These are phyloP conservation scores for Eurystomus gularis DNA, from an alignment of 2,113 vertebrate genomes.

Conservation along the genomic window DNA sequence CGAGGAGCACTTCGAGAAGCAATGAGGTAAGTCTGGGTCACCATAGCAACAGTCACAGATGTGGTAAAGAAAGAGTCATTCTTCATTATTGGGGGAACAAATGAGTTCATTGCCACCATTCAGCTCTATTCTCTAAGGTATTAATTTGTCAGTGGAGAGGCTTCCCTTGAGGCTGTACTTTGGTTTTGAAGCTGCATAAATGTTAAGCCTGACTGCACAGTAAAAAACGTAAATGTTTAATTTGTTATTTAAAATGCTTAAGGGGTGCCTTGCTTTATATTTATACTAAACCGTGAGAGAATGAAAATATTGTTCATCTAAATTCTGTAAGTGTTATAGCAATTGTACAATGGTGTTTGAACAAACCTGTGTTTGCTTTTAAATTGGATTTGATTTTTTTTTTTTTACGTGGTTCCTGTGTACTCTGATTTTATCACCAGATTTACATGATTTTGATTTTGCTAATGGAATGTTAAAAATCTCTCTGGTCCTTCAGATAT, in stretches of 20 bases:
- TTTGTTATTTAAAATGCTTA: slow-evolving; percentile 84
- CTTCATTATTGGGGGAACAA: slow-evolving; percentile 93
- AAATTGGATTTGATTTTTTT: slow-evolving; percentile 75
- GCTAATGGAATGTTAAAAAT: neutral
- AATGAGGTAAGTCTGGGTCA: slow-evolving; percentile 89
- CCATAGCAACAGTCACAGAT: slow-evolving; percentile 92
- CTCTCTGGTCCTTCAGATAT: neutral
- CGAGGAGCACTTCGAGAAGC: slow-evolving; percentile 91
- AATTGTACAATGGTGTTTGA: slow-evolving; percentile 37
- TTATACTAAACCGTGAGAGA: slow-evolving; percentile 80
- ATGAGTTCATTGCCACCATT: slow-evolving; percentile 92
- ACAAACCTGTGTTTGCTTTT: slow-evolving; percentile 55
- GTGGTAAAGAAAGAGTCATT: slow-evolving; percentile 89
- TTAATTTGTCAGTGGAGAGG: slow-evolving; percentile 88
- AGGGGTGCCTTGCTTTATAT: slow-evolving; percentile 82
- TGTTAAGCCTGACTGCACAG: slow-evolving; percentile 84
- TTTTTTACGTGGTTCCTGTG: slow-evolving; percentile 42
- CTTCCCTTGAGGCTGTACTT: slow-evolving; percentile 83
- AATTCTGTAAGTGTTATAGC: slow-evolving; percentile 71
- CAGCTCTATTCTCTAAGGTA: slow-evolving; percentile 87
- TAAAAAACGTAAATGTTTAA: slow-evolving; percentile 88
- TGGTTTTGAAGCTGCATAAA: slow-evolving; percentile 84
- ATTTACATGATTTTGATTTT: slow-evolving; percentile 41
- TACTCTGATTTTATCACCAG: slow-evolving; percentile 56
- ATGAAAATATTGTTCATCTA: slow-evolving; percentile 78